Evolutionary conservation across 2,888 invertebrate species (phyloP), one percentile per base, ranked within the genome.

Genomic region (Euplexia lucipara): DNA sequence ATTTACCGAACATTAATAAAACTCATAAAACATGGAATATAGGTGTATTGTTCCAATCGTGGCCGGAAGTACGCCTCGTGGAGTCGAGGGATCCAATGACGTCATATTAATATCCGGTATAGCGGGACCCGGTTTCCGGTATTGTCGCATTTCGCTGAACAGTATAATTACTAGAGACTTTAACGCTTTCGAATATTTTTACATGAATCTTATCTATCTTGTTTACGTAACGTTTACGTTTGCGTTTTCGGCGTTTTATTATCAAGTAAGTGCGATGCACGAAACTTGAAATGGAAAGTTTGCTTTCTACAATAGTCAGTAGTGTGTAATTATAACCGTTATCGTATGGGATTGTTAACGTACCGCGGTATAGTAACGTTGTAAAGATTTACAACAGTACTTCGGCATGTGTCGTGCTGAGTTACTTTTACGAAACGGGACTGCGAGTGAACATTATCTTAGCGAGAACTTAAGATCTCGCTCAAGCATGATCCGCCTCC

Each of bases 61-160:
- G 64, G 70, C 87, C 89, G 93, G 92, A 92, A 91, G 83, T 85
- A 63, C 78, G 90, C 81, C 80, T 74, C 81, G 82, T 77, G 79
- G 83, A 79, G 80, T 64, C 76, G 87, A 69, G 88, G 84, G 86
- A 83, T 77, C 83, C 85, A 75, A 83, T 91, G 91, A 91, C 90
- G 91, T 92, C 91, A 90, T 86, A 86, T 85, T 86, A 87, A 90
- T 90, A 88, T 91, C 90, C 91, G 90, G 79, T 88, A 85, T 81
- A 85, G 76, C 83, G 83, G 81, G 82, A 81, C 83, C 83, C 85
- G 77, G 79, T 81, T 88, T 91, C 90, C 91, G 85, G 81, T 83
- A 79, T 82, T 75, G 83, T 75, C 81, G 78, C 83, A 82, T 82
- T 83, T 81, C 71, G 77, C 78, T 78, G 75, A 81, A 75, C 77